Evolutionary conservation across 2,888 invertebrate genomes (phyloP).

Genomic region (Perdita meconis): DNA sequence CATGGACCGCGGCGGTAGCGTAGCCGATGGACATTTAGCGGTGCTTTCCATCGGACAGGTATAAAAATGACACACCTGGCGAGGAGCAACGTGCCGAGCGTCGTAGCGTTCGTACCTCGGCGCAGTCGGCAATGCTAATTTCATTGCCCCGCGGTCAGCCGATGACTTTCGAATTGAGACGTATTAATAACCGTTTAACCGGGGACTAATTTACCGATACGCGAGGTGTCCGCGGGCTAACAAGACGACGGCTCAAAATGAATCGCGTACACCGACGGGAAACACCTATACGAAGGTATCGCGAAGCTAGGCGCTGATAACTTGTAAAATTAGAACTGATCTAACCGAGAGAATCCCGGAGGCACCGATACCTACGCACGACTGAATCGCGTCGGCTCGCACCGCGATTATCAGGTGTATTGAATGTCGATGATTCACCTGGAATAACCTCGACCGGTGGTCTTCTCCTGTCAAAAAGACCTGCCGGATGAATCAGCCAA

Average conservation of each 20-base stretch:
- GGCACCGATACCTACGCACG: conserved; percentile 59
- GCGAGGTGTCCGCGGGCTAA: conserved; percentile 46
- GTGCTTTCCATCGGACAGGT: conserved; percentile 42
- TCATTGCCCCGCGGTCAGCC: conserved; percentile 56
- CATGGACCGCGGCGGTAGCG: conserved; percentile 33
- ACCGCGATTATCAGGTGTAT: conserved; percentile 66
- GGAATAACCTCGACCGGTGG: conserved; percentile 65
- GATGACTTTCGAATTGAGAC: conserved; percentile 64
- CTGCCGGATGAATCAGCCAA: conserved; percentile 62
- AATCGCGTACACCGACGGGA: not conserved
- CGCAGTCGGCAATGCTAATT: conserved; percentile 58
- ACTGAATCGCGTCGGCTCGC: conserved; percentile 48
- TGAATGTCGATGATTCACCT: conserved; percentile 69
- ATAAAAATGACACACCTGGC: conserved; percentile 44
- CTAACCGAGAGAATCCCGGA: conserved; percentile 65
- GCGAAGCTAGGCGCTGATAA: conserved; percentile 42
- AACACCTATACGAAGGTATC: not conserved
- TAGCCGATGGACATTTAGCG: conserved; percentile 30
- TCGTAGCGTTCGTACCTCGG: conserved; percentile 28
- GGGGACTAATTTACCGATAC: conserved; percentile 56
- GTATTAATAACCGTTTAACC: conserved; percentile 58
- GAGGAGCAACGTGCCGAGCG: conserved; percentile 26
- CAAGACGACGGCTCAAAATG: conserved; percentile 52
- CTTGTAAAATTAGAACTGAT: conserved; percentile 78
- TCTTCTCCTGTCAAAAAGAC: conserved; percentile 52